phyloP scores from a whole-genome alignment of 2,113 vertebrate species.

The Scartelaos histophorus region DNA sequence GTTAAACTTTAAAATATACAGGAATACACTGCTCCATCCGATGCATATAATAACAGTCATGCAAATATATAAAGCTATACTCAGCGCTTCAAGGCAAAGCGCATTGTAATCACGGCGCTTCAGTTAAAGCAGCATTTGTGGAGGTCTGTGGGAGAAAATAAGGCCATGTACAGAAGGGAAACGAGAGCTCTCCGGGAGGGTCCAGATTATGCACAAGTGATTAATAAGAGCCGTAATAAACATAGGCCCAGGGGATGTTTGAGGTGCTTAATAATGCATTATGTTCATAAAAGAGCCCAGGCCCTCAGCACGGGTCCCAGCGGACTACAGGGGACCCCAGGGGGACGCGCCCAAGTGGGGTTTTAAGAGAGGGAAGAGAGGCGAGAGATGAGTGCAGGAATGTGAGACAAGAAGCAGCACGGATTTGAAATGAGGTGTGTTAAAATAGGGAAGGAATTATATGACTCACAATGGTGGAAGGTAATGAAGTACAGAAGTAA shows the following conservation, averaged over 20 bases:
- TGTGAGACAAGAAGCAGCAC: neutral
- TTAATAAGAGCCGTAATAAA: slow-evolving; percentile 87
- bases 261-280: slow-evolving; percentile 87
- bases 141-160: slow-evolving; percentile 55
- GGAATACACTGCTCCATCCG: neutral
- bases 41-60: slow-evolving; percentile 2
- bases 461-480: too few relatives aligned
- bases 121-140: slow-evolving; percentile 54
- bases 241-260: slow-evolving; percentile 84
- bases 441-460: neutral
- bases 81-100: slow-evolving; percentile 10
- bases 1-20: neutral
- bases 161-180: slow-evolving; percentile 68
- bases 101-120: slow-evolving; percentile 66
- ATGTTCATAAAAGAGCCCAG: slow-evolving; percentile 82
- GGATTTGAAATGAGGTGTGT: neutral
- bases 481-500: too few relatives aligned
- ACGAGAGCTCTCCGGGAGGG: slow-evolving; percentile 77
- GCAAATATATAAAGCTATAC: neutral
- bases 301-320: slow-evolving; percentile 74
- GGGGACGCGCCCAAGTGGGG: slow-evolving; percentile 67
- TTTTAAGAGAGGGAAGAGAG: slow-evolving; percentile 48
- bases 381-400: slow-evolving; percentile 36
- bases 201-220: slow-evolving; percentile 80
- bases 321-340: slow-evolving; percentile 70